phyloP scores from a whole-genome alignment of 2,888 invertebrate species.

The Conus canariensis region DNA sequence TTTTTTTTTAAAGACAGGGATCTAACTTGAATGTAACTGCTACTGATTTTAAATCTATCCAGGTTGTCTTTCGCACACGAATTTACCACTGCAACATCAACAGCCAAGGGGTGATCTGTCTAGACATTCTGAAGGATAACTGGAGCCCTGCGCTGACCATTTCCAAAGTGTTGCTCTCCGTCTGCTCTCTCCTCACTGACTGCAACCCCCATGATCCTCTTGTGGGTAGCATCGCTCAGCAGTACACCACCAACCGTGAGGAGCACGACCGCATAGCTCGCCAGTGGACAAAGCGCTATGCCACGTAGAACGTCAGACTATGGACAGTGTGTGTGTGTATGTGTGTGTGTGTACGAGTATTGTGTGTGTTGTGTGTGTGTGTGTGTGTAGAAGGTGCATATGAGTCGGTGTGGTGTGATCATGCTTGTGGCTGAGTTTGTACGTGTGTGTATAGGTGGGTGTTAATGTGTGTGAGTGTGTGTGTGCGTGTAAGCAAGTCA shows the following conservation, averaged over 20 bases:
- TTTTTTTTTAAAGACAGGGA: background rate
- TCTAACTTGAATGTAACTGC: background rate
- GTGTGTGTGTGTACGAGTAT: conserved; percentile 30
- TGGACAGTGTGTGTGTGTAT: conserved; percentile 20
- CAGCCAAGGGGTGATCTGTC: conserved; percentile 98
- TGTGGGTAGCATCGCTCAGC: conserved; percentile 98
- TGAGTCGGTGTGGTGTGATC: background rate
- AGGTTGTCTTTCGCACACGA: conserved; percentile 91
- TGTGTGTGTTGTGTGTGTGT: background rate
- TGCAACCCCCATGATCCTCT: conserved; percentile 99
- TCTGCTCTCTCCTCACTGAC: conserved; percentile 97
- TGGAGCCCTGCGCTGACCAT: conserved; percentile 99
- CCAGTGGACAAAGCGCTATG: conserved; percentile 98
- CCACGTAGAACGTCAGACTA: conserved; percentile 81
- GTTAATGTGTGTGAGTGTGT: background rate
- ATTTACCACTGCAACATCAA: conserved; percentile 99
- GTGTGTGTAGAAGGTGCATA: background rate
- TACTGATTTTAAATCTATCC: conserved; percentile 42
- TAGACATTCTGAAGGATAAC: conserved; percentile 98
- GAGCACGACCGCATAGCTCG: conserved; percentile 98
- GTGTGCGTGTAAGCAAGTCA: background rate
- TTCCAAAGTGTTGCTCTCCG: conserved; percentile 95
- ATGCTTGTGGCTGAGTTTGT: background rate
- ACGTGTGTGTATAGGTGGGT: background rate
- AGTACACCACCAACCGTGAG: conserved; percentile 97